Evolutionary conservation across 1,140 invertebrate genomes (phyloP), one percentile per base, ranked within the genome.

Genomic region (Lutraria rhynchaena): DNA sequence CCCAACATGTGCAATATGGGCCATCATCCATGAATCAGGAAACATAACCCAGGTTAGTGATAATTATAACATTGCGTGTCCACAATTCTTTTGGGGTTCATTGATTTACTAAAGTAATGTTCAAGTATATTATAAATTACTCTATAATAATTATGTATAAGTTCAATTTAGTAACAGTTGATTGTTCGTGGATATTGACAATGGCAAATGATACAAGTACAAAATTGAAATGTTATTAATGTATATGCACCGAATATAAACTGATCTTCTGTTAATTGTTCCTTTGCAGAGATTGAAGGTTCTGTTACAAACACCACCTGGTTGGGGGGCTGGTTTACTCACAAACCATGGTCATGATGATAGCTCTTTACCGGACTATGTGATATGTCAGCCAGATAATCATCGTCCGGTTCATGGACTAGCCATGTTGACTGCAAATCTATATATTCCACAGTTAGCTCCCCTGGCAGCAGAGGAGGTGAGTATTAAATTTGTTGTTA

Each of bases 351-450:
- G 89, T 46, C 87, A 86, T 19, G 78, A 83, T 19, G 83, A 73
- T n/a, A 86, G 87, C 19, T 81, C 87, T 5, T 41, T 41, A 41
- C 88, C 89, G 4, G 89, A 90, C 57, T 90, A 90, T 81, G 89
- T 90, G 27, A 90, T 90, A 41, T 89, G 88, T 81, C 83, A 84
- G 15, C 87, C 88, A 0, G 88, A 90, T 63, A 86, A 85, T 41
- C 86, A 88, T 65, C 84, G 87, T 49, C 89, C 88, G 9, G 83
- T 87, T 31, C 87, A 89, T 71, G 89, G 86, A 0, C 80, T 90
- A 24, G 89, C 89, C 0, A 77, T 90, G 67, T 75, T 90, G 41
- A 90, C 89, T n/a, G 88, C 88, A 29, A 90, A 89, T 60, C 83
- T 90, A 5, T 90, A 89, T 70, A 84, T 90, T 35, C 89, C 89